Base-by-base conservation (phyloP, 2,113 vertebrate genomes). In the Formicarius rufipectus region DNA sequence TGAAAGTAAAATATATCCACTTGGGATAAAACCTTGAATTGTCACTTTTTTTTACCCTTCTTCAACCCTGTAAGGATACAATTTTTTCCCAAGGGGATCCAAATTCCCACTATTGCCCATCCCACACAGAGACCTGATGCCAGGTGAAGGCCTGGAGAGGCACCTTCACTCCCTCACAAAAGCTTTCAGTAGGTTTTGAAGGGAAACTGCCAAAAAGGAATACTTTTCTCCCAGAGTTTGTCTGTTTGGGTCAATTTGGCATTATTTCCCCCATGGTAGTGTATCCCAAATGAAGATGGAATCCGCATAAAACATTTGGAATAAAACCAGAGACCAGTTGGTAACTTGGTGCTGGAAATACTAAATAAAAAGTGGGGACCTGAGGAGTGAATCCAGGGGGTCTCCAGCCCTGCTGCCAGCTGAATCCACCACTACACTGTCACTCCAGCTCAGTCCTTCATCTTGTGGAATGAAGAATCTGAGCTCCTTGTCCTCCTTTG, bases 401-500 rank as follows among this genome's bases (percentile, higher is more conserved):
- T 45, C 14, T 7, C 7, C 49, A 44, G 18, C 14, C 35, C 31
- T 14, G 13, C 31, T 42, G 25, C 13, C 27, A 10, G 35, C n/a
- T 27, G 16, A 14, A 66, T 66, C 68, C 37, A 17, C 14, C 64
- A 22, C 23, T 33, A 4, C 20, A 2, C 24, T 0, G 1, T 39
- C 1, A 0, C 39, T 40, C 52, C 5, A 9, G 18, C 35, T 74
- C 3, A 0, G 15, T 40, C n/a, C 45, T 45, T 45, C 1, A 2
- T 39, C 14, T 39, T 28, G 7, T 28, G 2, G 6, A 58, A 16
- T 30, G 25, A 66, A 35, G 39, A 6, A 24, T 24, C 47, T 13
- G n/a, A 0, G 7, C 2, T 3, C n/a, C 25, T 55, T 8, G 1
- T 19, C n/a, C n/a, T 17, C 20, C 59, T 7, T 0, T 1, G 50